Evolutionary conservation across 2,797 vertebrate species (phyloP), one percentile per base, ranked within the genome.

Genomic region (Poecile montanus): DNA sequence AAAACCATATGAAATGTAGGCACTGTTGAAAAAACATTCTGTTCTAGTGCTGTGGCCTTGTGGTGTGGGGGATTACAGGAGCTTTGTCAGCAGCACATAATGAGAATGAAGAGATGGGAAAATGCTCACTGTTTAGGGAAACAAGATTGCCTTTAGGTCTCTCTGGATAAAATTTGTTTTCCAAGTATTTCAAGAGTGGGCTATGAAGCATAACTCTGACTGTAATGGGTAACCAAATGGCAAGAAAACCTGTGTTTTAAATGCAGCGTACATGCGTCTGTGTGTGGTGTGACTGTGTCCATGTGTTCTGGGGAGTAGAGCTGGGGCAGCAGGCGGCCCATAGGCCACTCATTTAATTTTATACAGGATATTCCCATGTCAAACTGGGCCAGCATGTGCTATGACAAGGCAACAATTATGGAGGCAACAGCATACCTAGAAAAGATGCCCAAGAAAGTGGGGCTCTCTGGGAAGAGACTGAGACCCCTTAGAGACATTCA

Each of bases 21-120:
- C 74, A 91, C 74, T 92, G 67, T 87, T 90, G 88, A 78, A 91
- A 72, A 95, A 94, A 66, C 70, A 90, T 88, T 94, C 80, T 87
- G 66, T 3, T 93, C 87, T 57, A 51, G 40, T 76, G 48, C 83
- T 76, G 78, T 82, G 84, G 63, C 77, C 91, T 90, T 13, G n/a
- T 87, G 83, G 60, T 13, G 6, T 73, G 67, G 45, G 38, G 62
- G 84, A 62, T 89, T 83, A 80, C 57, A 67, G 38, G 26, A 92
- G 82, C 51, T 86, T 78, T 86, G 76, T 95, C 76, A 91, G 66
- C 54, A 84, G 73, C 40, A 73, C 5, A 0, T 66, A 88, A 77
- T 47, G 66, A 91, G 65, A 85, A 56, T 5, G 38, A 68, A 68
- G 80, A 85, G 42, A 71, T 1, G 8, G 66, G 18, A 81, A 80